Evolutionary conservation across 2,888 invertebrate species (phyloP).

Genomic region (Nomada fabriciana): DNA sequence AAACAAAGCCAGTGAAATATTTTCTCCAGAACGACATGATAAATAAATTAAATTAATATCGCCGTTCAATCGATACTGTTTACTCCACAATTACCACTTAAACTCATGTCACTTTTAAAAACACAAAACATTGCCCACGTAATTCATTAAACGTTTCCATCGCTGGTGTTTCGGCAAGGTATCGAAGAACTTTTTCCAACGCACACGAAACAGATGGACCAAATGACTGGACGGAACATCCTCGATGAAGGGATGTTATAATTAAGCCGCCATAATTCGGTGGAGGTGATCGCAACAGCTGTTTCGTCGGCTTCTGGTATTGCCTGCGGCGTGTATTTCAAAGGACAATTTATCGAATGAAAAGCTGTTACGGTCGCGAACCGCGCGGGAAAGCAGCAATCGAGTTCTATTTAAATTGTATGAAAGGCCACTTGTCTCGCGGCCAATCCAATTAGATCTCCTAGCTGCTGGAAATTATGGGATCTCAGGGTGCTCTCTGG

Average conservation of each 20-base stretch:
- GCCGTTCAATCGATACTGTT: too few species aligned
- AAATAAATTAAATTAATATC: too few species aligned
- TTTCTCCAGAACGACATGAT: too few species aligned
- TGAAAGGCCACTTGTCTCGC: slow-evolving; percentile 51
- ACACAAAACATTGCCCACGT: too few species aligned
- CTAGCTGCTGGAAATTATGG: slow-evolving; percentile 48
- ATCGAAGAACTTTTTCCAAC: too few species aligned
- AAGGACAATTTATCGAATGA: slow-evolving; percentile 42
- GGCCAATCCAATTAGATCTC: slow-evolving; percentile 56
- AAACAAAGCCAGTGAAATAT: too few species aligned
- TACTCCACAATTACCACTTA: too few species aligned
- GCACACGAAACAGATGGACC: background rate
- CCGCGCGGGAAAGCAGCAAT: slow-evolving; percentile 27
- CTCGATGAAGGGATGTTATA: background rate
- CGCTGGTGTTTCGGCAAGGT: too few species aligned
- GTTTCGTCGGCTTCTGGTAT: slow-evolving; percentile 2
- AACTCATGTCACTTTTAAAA: too few species aligned
- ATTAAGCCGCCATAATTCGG: slow-evolving; percentile 22
- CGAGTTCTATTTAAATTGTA: slow-evolving; percentile 55
- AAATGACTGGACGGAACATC: background rate
- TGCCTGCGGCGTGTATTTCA: slow-evolving; percentile 34
- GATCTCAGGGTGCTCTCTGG: slow-evolving; percentile 38
- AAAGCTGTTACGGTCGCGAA: slow-evolving; percentile 37
- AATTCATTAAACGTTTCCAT: too few species aligned
- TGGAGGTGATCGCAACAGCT: slow-evolving; percentile 27